These are phyloP conservation scores for Tragelaphus strepsiceros DNA, from an alignment of 2,113 vertebrate species.

Conservation along the genomic window DNA sequence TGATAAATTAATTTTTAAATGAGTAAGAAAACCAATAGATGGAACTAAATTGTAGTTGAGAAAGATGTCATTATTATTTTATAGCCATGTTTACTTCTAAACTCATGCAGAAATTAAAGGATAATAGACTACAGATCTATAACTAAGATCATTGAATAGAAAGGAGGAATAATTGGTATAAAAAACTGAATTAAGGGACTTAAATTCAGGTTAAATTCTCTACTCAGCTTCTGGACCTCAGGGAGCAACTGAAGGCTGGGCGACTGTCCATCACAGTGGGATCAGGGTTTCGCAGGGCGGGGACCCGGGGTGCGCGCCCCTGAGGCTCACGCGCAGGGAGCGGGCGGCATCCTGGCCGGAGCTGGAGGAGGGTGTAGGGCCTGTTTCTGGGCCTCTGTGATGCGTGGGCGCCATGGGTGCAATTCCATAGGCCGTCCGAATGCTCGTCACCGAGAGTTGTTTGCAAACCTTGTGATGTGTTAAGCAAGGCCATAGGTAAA, in stretches of 20 bases:
- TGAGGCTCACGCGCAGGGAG: neutral
- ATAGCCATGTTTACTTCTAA: neutral
- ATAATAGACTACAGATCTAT: neutral
- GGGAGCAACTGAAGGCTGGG: neutral
- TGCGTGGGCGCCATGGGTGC: fast-evolving
- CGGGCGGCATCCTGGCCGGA: fast-evolving
- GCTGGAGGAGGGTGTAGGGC: fast-evolving
- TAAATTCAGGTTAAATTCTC: too few species aligned
- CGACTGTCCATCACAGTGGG: too few species aligned
- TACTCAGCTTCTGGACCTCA: neutral
- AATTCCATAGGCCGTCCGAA: neutral
- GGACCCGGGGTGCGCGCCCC: fast-evolving
- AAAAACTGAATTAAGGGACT: neutral
- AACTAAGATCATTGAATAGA: neutral
- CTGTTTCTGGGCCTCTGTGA: neutral
- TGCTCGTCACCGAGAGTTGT: neutral
- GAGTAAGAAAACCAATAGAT: neutral
- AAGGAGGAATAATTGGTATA: neutral
- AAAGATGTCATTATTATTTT: neutral
- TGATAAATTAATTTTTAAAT: conserved; percentile 30
- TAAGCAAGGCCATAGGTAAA: neutral
- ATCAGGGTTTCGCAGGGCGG: fast-evolving
- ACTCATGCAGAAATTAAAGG: neutral
- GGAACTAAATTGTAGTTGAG: neutral
- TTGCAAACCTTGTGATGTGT: neutral